A percentile compares a stretch with the other conserved stretches of the same genome.
Evolutionary conservation across 1,140 invertebrate species (phyloP).

Genomic region (Drosophila orosa): DNA sequence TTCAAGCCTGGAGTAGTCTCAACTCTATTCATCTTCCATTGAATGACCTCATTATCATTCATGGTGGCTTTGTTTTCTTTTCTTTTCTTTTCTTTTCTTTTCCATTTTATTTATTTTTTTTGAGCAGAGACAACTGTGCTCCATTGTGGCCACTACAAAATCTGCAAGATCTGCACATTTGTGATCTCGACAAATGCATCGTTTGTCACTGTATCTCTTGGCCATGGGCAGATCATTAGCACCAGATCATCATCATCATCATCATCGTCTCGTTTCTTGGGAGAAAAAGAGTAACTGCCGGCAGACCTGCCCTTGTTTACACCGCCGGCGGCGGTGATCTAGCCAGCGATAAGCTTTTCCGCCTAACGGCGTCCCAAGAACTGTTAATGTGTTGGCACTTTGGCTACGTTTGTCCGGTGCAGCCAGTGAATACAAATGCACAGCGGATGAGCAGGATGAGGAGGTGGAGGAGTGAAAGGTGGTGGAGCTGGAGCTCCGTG

Average conservation of each 20-base stretch:
- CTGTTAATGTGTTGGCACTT: slow-evolving; percentile 24
- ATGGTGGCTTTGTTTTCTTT: background rate
- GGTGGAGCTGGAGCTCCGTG: background rate
- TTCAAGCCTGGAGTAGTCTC: background rate
- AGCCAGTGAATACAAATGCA: slow-evolving; percentile 11
- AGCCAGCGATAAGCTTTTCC: slow-evolving; percentile 42
- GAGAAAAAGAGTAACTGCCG: background rate
- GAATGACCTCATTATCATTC: slow-evolving; percentile 20
- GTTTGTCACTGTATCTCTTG: slow-evolving; percentile 34
- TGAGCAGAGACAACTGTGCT: slow-evolving; percentile 14
- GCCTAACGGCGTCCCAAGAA: slow-evolving; percentile 42
- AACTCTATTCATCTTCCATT: slow-evolving; percentile 2
- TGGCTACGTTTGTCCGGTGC: slow-evolving; percentile 20
- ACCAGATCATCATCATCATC: slow-evolving; percentile 10
- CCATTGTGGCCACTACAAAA: slow-evolving; percentile 14
- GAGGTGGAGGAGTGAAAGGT: background rate
- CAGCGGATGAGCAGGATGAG: background rate
- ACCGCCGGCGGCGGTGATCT: background rate
- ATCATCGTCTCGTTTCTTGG: slow-evolving; percentile 14
- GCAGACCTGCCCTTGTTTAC: slow-evolving; percentile 20
- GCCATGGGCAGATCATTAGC: slow-evolving; percentile 40
- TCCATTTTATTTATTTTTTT: background rate
- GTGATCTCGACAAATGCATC: slow-evolving; percentile 31
- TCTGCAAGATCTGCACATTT: slow-evolving; percentile 8
- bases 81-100: background rate